phyloP scores from a whole-genome alignment of 1,140 invertebrate species.

The Fopius arisanus region DNA sequence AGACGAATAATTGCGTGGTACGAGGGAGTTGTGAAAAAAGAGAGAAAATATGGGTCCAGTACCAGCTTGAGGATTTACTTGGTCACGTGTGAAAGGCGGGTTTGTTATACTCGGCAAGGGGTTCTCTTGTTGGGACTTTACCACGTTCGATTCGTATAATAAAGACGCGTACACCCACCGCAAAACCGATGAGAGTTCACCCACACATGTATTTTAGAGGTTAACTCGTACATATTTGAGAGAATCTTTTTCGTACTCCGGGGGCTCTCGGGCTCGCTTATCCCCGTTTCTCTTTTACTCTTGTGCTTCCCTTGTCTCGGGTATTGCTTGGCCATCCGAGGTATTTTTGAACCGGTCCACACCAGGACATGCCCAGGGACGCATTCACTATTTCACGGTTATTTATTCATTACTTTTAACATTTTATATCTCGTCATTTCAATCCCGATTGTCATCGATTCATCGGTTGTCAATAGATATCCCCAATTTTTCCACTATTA shows the following conservation, averaged over 20 bases:
- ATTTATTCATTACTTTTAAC: conserved; percentile 7
- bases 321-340: conserved; percentile 50
- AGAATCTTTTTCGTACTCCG: background rate
- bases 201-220: background rate
- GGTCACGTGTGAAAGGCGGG: conserved; percentile 26
- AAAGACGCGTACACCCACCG: conserved; percentile 59
- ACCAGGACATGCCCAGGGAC: conserved; percentile 58
- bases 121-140: background rate
- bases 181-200: background rate
- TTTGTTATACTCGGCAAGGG: background rate
- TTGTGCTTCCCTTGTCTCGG: conserved; percentile 28
- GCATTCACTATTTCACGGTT: conserved; percentile 38
- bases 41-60: conserved; percentile 7
- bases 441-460: too few relatives aligned
- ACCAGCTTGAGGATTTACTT: conserved; percentile 22
- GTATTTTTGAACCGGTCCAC: conserved; percentile 66
- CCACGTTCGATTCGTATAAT: conserved; percentile 56
- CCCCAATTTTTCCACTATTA: too few relatives aligned
- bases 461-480: too few relatives aligned
- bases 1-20: conserved; percentile 17
- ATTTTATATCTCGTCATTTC: too few relatives aligned
- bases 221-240: background rate
- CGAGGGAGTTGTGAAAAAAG: background rate
- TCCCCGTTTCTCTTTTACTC: conserved; percentile 16
- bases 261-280: background rate